Evolutionary conservation across 2,888 invertebrate species (phyloP), one percentile per base, ranked within the genome.

Genomic region (Crossocerus cetratus): DNA sequence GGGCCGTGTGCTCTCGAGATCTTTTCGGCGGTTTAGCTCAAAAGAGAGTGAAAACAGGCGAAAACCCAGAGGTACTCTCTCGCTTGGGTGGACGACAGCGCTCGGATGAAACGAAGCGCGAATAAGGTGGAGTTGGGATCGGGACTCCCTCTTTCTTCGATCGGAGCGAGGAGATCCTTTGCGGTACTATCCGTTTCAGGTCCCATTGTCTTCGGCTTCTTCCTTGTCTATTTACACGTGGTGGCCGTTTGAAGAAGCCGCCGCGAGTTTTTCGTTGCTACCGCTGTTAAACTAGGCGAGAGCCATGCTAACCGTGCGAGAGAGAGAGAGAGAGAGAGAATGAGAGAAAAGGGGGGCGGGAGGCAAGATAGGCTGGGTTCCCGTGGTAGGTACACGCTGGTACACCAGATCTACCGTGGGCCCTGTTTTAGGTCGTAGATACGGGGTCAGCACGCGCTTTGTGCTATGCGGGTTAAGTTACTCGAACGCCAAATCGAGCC

Each of bases 231-330:
- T 81, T 77, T 82, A 77, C 82, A 77, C 77, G 80, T 72, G 76
- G 76, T 43, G 32, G 32, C 63, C 65, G 83, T 86, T 87, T 86
- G 86, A 87, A 81, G 83, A 80, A 75, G 71, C 84, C 84, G 85
- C 84, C 69, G 69, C 75, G 74, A 69, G 80, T 80, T 84, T 84
- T 82, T 80, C 82, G 74, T 80, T 72, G 80, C 83, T 82, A 82
- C 83, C 80, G 82, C 80, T 81, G 88, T 88, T 88, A 88, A 88
- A 87, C 88, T 88, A 86, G 85, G 83, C 87, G 87, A 87, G 81
- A 85, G 83, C 83, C 76, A 79, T 82, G 75, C 81, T 78, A 72
- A 70, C 75, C 70, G 75, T 62, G 60, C 75, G 72, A 70, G 32
- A 32, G 32, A 32, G 11, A 32, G 32, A 32, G 32, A 8, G n/a